Percentiles rank a stretch among this genome's conserved stretches.
These are phyloP conservation scores for Philereme transversata DNA, from an alignment of 2,888 invertebrate genomes.

Conservation along the genomic window DNA sequence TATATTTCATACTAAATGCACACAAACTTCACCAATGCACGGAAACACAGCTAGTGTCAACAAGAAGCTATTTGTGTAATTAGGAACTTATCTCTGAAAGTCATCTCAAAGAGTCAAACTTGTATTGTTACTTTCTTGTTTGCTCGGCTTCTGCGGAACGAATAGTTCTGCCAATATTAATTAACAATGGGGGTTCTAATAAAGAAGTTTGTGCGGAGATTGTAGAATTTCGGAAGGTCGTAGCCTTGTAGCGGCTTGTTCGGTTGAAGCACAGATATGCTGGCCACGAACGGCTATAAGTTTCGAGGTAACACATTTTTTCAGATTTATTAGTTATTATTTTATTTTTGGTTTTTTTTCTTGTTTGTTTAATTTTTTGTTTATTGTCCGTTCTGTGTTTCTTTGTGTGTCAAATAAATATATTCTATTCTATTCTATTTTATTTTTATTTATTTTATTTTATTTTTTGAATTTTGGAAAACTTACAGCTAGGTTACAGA, in stretches of 20 bases:
- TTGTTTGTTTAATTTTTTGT: too few species aligned
- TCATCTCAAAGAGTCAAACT: slow-evolving; percentile 56
- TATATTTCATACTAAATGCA: slow-evolving; percentile 15
- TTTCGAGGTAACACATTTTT: background rate
- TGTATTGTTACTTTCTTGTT: slow-evolving; percentile 58
- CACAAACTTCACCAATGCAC: slow-evolving; percentile 34
- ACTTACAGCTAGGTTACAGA: too few species aligned
- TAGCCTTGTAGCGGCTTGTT: slow-evolving; percentile 6
- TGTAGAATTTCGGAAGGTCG: slow-evolving; percentile 14
- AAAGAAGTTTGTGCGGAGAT: slow-evolving; percentile 18
- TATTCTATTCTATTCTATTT: too few species aligned
- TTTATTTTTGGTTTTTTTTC: too few species aligned
- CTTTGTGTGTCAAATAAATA: too few species aligned
- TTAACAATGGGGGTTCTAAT: slow-evolving; percentile 33
- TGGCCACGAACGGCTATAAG: slow-evolving; percentile 10
- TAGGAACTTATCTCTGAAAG: slow-evolving; percentile 57
- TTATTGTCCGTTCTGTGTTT: too few species aligned
- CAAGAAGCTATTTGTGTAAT: slow-evolving; percentile 52
- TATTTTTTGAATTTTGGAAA: too few species aligned
- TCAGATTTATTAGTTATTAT: background rate
- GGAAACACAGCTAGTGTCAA: slow-evolving; percentile 34
- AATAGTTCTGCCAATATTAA: slow-evolving; percentile 38
- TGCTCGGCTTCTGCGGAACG: slow-evolving; percentile 33
- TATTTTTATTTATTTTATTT: too few species aligned
- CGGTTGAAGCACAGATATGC: slow-evolving; percentile 4